Conservation (phyloP, 2,888 invertebrate genomes). For the Ypsolopha scabrella region DNA sequence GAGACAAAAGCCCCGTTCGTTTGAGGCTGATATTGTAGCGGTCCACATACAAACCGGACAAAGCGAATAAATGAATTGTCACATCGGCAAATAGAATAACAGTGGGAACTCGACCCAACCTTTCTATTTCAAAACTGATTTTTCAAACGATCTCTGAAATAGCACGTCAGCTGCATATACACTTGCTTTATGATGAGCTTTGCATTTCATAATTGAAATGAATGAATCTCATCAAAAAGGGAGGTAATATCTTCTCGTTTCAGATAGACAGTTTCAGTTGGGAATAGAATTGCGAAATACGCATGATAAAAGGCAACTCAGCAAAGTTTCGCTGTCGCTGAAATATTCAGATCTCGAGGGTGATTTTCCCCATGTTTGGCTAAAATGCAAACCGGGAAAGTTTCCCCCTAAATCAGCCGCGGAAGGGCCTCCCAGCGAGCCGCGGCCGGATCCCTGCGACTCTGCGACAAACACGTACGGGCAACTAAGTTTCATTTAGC, state of each 20-base stretch:
- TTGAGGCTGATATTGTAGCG: conserved; percentile 27
- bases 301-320: conserved; percentile 40
- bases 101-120: conserved; percentile 9
- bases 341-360: conserved; percentile 63
- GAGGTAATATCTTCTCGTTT: too few species aligned
- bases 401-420: conserved; percentile 57
- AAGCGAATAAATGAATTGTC: conserved; percentile 43
- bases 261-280: too few species aligned
- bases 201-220: background rate
- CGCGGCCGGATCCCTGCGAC: conserved; percentile 11
- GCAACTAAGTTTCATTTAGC: conserved; percentile 53
- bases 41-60: conserved; percentile 21
- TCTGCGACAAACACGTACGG: conserved; percentile 29
- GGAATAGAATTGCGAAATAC: too few species aligned
- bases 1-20: conserved; percentile 35
- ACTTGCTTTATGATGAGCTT: background rate
- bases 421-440: conserved; percentile 27
- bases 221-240: too few species aligned
- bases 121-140: conserved; percentile 11
- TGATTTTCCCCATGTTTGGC: conserved; percentile 47
- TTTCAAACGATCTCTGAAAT: conserved; percentile 9
- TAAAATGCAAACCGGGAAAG: conserved; percentile 64
- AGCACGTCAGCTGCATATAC: background rate
- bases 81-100: conserved; percentile 28
- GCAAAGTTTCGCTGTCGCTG: conserved; percentile 47